Base-by-base conservation (phyloP, 2,797 vertebrate species). In the Pseudochromis fuscus region DNA sequence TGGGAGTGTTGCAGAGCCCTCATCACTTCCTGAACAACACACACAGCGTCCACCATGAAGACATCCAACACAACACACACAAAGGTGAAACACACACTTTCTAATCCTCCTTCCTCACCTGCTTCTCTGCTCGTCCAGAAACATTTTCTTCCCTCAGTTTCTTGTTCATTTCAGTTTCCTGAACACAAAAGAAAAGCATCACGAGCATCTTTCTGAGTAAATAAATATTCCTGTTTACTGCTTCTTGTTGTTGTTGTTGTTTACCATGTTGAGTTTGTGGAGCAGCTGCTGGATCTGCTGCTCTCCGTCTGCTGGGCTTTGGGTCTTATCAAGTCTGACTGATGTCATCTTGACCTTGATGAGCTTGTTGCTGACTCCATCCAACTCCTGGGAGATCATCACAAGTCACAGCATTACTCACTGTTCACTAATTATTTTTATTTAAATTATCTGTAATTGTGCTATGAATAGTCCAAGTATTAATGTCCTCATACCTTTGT, bases 141-240 rank as follows among this genome's bases (percentile, higher is more conserved):
- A 4, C 40, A 58, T 93, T 94, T 82, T 96, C 95, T 77, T 95
- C 94, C 70, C 65, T 71, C 13, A 97, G 81, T 76, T 92, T 96
- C 87, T 91, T 94, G 89, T 93, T 96, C 82, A 97, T 84, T 82
- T 95, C 93, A 8, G 67, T 89, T 88, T 97, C 96, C 97, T 99
- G 56, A 56, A 74, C n/a, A 49, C 2, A 58, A 53, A 60, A 57
- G 68, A 49, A 16, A 25, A 4, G 23, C 24, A 24, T 48, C 11
- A 7, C 25, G 2, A 23, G 11, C 7, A 15, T n/a, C n/a, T 44
- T 21, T 44, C 8, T 2, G n/a, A n/a, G 8, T 1, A 19, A 16
- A 38, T 6, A 38, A 4, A 33, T 10, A 10, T 10, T n/a, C 7
- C 9, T 33, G 12, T 33, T 33, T 8, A 10, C 10, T 8, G 10